Evolutionary conservation across 2,113 vertebrate genomes (phyloP).

Genomic region (Scolopax mira): DNA sequence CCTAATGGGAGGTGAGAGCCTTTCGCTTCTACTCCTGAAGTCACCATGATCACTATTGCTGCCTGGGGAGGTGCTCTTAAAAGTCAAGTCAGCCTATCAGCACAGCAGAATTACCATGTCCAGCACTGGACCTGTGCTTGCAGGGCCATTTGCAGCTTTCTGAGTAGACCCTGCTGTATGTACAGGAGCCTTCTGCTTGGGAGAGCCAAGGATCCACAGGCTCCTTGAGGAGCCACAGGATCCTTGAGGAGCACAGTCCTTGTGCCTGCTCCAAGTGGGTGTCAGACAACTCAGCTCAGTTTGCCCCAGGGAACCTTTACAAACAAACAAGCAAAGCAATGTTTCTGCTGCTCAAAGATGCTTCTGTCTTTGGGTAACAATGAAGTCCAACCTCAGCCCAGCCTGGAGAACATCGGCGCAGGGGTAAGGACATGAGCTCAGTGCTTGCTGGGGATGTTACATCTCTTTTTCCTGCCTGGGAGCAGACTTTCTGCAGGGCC

Average conservation of each 20-base stretch:
- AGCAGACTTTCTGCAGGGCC: neutral
- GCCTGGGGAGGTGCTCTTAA: neutral
- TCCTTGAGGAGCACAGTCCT: neutral
- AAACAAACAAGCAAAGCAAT: neutral
- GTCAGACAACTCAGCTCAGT: neutral
- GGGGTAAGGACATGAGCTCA: neutral
- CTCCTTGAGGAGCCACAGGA: neutral
- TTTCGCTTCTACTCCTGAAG: neutral
- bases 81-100: neutral
- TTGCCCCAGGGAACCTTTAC: neutral
- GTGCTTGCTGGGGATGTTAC: neutral
- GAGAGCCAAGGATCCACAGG: neutral
- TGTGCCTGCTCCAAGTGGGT: neutral
- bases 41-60: neutral
- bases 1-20: constrained; percentile 91
- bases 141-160: neutral
- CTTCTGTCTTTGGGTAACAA: neutral
- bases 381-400: neutral
- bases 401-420: neutral
- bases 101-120: neutral
- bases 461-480: neutral
- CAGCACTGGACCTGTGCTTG: neutral
- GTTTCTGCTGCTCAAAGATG: neutral
- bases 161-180: neutral
- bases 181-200: neutral